Evolutionary conservation across 2,797 vertebrate species (phyloP).

Genomic region (Premnoplex brunnescens): DNA sequence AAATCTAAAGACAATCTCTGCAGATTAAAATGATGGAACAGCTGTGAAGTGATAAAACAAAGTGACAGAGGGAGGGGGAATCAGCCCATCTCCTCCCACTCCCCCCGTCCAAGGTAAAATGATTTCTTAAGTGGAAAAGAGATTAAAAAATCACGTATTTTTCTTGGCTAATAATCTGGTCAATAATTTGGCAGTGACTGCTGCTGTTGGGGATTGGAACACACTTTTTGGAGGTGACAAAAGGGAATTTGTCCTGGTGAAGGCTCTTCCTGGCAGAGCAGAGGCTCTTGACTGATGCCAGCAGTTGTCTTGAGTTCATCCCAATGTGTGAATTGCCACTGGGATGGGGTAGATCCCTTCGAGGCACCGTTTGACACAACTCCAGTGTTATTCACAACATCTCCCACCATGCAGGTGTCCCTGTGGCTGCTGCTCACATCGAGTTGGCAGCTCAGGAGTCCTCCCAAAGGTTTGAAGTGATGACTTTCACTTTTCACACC

Average conservation of each 20-base stretch:
- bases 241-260: neutral
- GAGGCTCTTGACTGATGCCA: neutral
- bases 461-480: neutral
- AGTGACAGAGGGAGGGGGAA: neutral
- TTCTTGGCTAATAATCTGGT: neutral
- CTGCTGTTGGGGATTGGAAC: neutral
- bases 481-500: neutral
- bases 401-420: fast-evolving
- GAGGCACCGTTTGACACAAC: fast-evolving
- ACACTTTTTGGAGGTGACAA: neutral
- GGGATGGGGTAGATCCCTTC: neutral
- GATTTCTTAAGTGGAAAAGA: neutral
- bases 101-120: neutral
- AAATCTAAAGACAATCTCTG: constrained; percentile 30
- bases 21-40: constrained; percentile 60
- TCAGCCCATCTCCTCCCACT: neutral
- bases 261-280: neutral
- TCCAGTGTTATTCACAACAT: fast-evolving
- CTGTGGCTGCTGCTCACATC: neutral
- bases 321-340: fast-evolving
- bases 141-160: fast-evolving
- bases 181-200: neutral
- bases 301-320: neutral
- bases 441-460: neutral
- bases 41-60: neutral